A percentile compares a stretch with the other conserved stretches of the same genome.
Evolutionary conservation across 2,888 invertebrate species (phyloP).

Genomic region (Erannis defoliaria): DNA sequence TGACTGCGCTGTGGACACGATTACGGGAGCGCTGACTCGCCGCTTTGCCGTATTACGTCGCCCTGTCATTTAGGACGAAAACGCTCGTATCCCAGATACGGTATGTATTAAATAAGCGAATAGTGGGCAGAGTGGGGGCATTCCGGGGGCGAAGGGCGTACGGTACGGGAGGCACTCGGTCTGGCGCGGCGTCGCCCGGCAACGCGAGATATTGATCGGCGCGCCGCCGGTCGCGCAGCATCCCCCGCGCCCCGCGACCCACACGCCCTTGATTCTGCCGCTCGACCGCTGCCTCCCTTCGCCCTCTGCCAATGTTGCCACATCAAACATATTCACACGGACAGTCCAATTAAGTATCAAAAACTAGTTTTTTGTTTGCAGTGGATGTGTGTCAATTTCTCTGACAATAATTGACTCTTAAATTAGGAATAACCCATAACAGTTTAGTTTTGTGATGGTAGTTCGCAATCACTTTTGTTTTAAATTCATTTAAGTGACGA

Average conservation of each 20-base stretch:
- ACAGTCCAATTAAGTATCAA: background rate
- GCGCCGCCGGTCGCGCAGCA: constrained; percentile 76
- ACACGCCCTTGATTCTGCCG: constrained; percentile 73
- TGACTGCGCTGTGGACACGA: constrained; percentile 49
- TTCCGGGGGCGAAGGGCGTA: constrained; percentile 69
- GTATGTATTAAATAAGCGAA: constrained; percentile 84
- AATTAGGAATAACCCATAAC: too few relatives aligned
- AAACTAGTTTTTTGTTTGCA: background rate
- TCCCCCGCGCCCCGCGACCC: constrained; percentile 65
- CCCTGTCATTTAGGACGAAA: constrained; percentile 81
- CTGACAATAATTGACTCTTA: background rate
- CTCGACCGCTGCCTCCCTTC: constrained; percentile 64
- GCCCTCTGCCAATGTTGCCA: constrained; percentile 27
- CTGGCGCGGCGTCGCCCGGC: constrained; percentile 88
- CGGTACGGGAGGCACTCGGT: constrained; percentile 88
- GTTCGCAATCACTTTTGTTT: too few relatives aligned
- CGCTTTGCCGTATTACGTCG: constrained; percentile 69
- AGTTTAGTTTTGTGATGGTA: too few relatives aligned
- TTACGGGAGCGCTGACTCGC: constrained; percentile 62
- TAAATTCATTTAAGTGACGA: too few relatives aligned
- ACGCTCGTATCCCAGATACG: constrained; percentile 81
- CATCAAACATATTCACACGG: constrained; percentile 5
- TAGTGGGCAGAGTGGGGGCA: constrained; percentile 68
- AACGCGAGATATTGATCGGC: constrained; percentile 86
- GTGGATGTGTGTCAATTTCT: background rate